Conservation (phyloP, 2,113 vertebrate genomes). For the Rhea americana region DNA sequence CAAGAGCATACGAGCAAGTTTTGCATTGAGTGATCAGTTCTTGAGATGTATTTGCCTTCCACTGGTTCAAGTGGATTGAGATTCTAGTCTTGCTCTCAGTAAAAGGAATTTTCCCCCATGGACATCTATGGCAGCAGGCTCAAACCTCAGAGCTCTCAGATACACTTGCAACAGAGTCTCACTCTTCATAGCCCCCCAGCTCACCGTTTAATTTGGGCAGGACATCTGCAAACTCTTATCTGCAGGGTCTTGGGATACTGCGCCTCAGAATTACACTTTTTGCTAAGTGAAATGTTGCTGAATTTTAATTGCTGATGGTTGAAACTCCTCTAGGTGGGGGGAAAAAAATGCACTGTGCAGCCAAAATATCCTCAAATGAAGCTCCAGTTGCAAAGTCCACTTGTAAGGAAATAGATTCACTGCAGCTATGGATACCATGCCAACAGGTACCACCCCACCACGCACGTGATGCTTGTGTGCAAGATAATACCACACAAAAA, state of each 20-base stretch:
- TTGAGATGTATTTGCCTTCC: background rate
- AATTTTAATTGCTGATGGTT: fast-evolving
- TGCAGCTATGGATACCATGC: background rate
- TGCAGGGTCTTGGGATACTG: background rate
- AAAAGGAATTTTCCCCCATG: background rate
- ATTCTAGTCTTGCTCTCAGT: background rate
- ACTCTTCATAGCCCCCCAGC: background rate
- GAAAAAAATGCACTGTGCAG: background rate
- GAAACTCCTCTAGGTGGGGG: background rate
- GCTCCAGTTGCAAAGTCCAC: background rate
- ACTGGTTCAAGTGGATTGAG: background rate
- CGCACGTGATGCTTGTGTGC: fast-evolving
- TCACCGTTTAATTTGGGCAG: background rate
- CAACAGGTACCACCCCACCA: background rate
- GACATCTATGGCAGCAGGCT: background rate
- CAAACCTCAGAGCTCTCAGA: background rate
- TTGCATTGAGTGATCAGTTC: background rate
- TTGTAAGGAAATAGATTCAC: background rate
- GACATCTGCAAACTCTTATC: background rate
- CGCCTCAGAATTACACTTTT: background rate
- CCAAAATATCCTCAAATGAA: background rate
- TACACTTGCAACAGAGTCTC: fast-evolving
- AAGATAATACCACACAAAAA: background rate
- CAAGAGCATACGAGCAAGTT: background rate
- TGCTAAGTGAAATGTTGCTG: background rate